Conservation (phyloP, 2,888 invertebrate species). For the Oscheius myriophilus region DNA sequence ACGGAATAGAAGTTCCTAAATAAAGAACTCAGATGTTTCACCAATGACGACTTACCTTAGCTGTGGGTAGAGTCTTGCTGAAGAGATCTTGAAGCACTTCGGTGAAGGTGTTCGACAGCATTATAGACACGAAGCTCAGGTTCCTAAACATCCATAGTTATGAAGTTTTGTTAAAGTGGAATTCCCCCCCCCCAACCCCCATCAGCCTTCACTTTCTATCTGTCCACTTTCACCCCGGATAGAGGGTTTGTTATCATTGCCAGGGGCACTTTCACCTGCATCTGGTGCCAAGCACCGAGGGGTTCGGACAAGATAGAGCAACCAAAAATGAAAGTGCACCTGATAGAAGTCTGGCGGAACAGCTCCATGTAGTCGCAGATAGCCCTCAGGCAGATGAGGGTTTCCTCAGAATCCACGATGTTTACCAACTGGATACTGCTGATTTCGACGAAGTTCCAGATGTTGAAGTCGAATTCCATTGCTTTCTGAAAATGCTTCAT, state of each 20-base stretch:
- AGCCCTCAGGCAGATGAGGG: constrained; percentile 8
- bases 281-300: constrained; percentile 19
- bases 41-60: background rate
- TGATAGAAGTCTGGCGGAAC: constrained; percentile 36
- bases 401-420: constrained; percentile 11
- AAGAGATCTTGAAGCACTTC: constrained; percentile 7
- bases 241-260: too few species aligned
- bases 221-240: too few species aligned
- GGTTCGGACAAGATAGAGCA: background rate
- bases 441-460: constrained; percentile 42
- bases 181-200: background rate
- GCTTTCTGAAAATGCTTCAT: constrained; percentile 36
- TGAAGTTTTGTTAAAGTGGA: background rate
- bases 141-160: constrained; percentile 11
- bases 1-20: constrained; percentile 19
- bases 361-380: constrained; percentile 20
- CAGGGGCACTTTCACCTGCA: constrained; percentile 22
- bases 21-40: background rate
- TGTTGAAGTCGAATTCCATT: constrained; percentile 39
- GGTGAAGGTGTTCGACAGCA: background rate
- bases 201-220: constrained; percentile 7
- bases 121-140: background rate
- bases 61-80: background rate
- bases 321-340: constrained; percentile 28
- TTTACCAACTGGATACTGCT: constrained; percentile 34